Conservation (phyloP, 2,797 vertebrate genomes). For the Pangasius djambal region DNA sequence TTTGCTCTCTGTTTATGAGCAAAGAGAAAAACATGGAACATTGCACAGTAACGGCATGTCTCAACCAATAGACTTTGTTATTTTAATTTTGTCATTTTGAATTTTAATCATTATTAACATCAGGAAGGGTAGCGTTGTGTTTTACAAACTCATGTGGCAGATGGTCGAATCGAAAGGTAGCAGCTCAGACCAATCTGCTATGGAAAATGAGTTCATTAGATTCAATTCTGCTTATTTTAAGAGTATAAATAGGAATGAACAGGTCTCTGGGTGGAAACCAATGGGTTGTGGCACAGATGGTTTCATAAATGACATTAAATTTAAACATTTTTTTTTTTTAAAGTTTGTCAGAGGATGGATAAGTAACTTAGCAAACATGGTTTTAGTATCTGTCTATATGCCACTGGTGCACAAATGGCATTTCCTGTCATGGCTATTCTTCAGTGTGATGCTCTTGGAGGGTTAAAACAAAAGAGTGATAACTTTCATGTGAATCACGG, state of each 20-base stretch:
- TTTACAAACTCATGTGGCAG: slow-evolving; percentile 35
- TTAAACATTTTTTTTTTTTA: slow-evolving; percentile 17
- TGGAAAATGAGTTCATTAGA: slow-evolving; percentile 19
- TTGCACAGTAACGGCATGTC: background rate
- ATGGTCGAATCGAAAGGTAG: slow-evolving; percentile 37
- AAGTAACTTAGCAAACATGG: slow-evolving; percentile 14
- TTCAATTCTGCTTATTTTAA: slow-evolving; percentile 26
- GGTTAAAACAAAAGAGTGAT: slow-evolving; percentile 31
- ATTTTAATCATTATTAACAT: slow-evolving; percentile 28
- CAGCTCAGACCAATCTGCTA: slow-evolving; percentile 13
- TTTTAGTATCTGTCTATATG: background rate
- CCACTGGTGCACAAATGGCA: background rate
- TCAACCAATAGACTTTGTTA: slow-evolving; percentile 19
- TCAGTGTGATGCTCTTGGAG: slow-evolving; percentile 12
- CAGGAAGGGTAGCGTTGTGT: background rate
- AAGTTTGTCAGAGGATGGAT: slow-evolving; percentile 15
- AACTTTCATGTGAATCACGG: slow-evolving; percentile 40
- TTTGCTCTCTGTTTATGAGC: background rate
- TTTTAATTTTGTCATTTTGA: slow-evolving; percentile 18
- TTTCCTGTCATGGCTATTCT: slow-evolving; percentile 13
- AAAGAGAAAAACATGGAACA: background rate
- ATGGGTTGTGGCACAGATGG: slow-evolving; percentile 23
- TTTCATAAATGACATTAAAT: slow-evolving; percentile 23
- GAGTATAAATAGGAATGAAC: slow-evolving; percentile 19
- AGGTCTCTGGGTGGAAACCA: background rate